These are phyloP conservation scores for Pelecanoides urinatrix DNA, from an alignment of 2,113 vertebrate species.

Conservation along the genomic window DNA sequence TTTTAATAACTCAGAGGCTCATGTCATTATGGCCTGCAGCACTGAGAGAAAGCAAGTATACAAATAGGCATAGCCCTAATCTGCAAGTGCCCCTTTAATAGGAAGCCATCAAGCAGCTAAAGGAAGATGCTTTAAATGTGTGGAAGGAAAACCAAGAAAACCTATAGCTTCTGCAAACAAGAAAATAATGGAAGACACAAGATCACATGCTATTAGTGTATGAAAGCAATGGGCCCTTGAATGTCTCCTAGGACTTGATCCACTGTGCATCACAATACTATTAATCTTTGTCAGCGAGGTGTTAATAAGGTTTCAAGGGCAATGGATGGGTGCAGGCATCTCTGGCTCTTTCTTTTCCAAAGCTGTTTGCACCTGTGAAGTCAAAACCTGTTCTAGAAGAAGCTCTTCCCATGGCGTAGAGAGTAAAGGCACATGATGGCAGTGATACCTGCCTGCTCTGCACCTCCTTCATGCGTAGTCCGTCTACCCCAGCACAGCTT, in stretches of 20 bases:
- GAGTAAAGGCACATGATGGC: not conserved
- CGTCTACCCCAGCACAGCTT: not conserved
- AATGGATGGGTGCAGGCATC: not conserved
- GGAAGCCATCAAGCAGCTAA: not conserved
- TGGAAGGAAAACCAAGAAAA: not conserved
- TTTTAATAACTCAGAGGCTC: not conserved
- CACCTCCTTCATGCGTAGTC: rapidly evolving
- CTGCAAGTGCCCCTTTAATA: not conserved
- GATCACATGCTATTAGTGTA: not conserved
- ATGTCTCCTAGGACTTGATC: not conserved
- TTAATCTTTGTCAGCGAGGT: not conserved
- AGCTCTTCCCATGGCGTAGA: not conserved
- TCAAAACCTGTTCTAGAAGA: not conserved
- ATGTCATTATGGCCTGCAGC: not conserved
- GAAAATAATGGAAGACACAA: not conserved
- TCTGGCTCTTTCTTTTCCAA: not conserved
- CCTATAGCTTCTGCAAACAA: not conserved
- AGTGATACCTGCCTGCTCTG: not conserved
- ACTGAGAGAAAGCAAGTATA: not conserved
- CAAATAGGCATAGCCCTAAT: not conserved
- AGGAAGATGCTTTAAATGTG: not conserved
- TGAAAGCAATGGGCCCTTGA: not conserved
- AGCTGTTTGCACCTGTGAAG: not conserved
- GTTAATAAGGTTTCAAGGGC: not conserved
- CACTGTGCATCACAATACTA: not conserved